These are phyloP conservation scores for Harlomillsia oculata DNA, from an alignment of 1,140 invertebrate genomes.

Conservation along the genomic window DNA sequence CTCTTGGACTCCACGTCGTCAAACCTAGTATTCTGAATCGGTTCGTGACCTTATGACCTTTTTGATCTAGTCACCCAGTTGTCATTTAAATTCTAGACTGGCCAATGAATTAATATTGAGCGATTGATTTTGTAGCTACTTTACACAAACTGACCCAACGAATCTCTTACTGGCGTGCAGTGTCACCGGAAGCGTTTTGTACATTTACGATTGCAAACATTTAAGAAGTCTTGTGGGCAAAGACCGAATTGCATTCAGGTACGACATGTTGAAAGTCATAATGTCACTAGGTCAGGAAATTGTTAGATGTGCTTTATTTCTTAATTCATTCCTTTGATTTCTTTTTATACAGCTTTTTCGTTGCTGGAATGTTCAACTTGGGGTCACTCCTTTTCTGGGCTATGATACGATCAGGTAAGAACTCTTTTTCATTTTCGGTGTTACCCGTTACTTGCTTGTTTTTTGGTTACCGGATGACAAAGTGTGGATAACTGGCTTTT, in stretches of 20 bases:
- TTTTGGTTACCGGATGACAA: too few relatives aligned
- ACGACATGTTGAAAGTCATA: neutral
- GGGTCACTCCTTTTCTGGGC: slow-evolving; percentile 1
- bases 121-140: neutral
- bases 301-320: too few relatives aligned
- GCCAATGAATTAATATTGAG: too few relatives aligned
- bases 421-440: too few relatives aligned
- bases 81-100: neutral
- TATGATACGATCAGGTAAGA: slow-evolving; percentile 6
- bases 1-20: slow-evolving; percentile 1
- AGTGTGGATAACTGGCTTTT: too few relatives aligned
- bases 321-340: neutral
- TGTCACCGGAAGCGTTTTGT: neutral
- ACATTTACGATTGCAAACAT: slow-evolving; percentile 4
- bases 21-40: neutral
- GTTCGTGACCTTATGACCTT: neutral
- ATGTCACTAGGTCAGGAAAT: neutral
- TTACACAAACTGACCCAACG: neutral
- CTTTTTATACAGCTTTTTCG: slow-evolving; percentile 4
- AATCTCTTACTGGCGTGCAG: neutral
- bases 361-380: slow-evolving; percentile 1
- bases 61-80: neutral
- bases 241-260: neutral
- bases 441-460: too few relatives aligned
- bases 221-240: neutral